Conservation (phyloP, 2,888 invertebrate genomes). For the Tenthredo distinguenda region DNA sequence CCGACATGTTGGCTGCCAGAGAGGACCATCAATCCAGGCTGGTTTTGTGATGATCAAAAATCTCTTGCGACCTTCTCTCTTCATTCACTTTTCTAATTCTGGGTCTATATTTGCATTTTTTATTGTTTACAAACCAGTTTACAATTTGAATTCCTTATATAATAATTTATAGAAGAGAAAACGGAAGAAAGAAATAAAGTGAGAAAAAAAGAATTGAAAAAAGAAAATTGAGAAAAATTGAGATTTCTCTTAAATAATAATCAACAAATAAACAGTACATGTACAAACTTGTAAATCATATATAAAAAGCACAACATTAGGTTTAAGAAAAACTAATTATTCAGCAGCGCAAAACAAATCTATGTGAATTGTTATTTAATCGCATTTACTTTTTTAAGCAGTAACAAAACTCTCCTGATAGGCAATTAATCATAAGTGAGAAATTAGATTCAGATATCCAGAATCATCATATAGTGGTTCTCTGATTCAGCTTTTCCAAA, state of each 20-base stretch:
- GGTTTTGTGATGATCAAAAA: slow-evolving; percentile 42
- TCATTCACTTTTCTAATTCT: slow-evolving; percentile 65
- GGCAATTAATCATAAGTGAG: neutral
- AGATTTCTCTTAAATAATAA: neutral
- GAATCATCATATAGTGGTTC: neutral
- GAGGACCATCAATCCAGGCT: slow-evolving; percentile 55
- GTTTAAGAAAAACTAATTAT: neutral
- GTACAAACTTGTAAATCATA: slow-evolving; percentile 9
- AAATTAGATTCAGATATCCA: neutral
- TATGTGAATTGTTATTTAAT: neutral
- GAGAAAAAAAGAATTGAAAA: neutral
- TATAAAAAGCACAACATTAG: neutral
- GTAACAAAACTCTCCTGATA: neutral
- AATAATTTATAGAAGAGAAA: slow-evolving; percentile 11
- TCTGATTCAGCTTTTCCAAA: neutral
- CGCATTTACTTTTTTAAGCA: neutral
- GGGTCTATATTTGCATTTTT: slow-evolving; percentile 59
- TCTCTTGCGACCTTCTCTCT: slow-evolving; percentile 62
- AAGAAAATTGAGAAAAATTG: neutral
- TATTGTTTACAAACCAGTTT: slow-evolving; percentile 60
- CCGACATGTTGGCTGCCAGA: slow-evolving; percentile 69
- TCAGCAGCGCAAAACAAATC: neutral
- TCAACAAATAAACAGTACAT: slow-evolving; percentile 11
- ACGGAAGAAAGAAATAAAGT: neutral
- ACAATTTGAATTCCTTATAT: slow-evolving; percentile 52